These are phyloP conservation scores for Dasypogon diadema DNA, from an alignment of 2,888 invertebrate species.

Conservation along the genomic window DNA sequence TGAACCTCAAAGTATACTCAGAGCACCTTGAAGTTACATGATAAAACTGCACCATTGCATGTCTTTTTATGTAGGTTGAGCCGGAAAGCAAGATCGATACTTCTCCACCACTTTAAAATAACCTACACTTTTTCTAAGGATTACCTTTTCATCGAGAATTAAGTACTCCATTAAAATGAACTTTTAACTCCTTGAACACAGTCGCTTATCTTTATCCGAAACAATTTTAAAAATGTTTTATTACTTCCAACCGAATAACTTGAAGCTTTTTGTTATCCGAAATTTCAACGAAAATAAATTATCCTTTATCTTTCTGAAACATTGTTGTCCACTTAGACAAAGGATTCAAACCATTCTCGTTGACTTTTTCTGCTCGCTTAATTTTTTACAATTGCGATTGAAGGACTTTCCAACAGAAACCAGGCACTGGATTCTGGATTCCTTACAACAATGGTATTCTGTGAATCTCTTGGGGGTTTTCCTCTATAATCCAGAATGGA, in stretches of 20 bases:
- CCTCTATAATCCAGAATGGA: conserved; percentile 44
- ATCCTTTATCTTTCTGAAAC: conserved; percentile 43
- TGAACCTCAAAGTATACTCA: too few species aligned
- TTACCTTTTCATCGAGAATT: conserved; percentile 25
- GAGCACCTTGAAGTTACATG: too few species aligned
- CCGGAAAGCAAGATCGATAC: conserved; percentile 1
- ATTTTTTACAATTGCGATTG: conserved; percentile 50
- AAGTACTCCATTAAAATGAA: conserved; percentile 45
- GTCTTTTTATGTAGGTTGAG: too few species aligned
- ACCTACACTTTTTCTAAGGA: conserved; percentile 5
- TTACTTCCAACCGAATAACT: conserved; percentile 45
- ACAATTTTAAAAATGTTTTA: conserved; percentile 47
- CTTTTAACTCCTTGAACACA: conserved; percentile 13
- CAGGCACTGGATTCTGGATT: neutral
- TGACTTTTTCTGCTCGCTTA: conserved; percentile 45
- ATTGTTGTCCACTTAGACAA: conserved; percentile 51
- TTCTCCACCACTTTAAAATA: neutral
- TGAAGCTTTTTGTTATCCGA: conserved; percentile 27
- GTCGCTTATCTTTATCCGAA: conserved; percentile 41
- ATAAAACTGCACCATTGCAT: too few species aligned
- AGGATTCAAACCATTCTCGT: conserved; percentile 29
- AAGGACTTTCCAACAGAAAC: conserved; percentile 35
- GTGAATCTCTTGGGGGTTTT: conserved; percentile 38
- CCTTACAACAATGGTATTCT: conserved; percentile 27
- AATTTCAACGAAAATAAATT: conserved; percentile 45